A percentile compares a stretch with the other conserved stretches of the same genome.
phyloP scores from a whole-genome alignment of 2,888 invertebrate genomes.

The Uloborus plumipes region DNA sequence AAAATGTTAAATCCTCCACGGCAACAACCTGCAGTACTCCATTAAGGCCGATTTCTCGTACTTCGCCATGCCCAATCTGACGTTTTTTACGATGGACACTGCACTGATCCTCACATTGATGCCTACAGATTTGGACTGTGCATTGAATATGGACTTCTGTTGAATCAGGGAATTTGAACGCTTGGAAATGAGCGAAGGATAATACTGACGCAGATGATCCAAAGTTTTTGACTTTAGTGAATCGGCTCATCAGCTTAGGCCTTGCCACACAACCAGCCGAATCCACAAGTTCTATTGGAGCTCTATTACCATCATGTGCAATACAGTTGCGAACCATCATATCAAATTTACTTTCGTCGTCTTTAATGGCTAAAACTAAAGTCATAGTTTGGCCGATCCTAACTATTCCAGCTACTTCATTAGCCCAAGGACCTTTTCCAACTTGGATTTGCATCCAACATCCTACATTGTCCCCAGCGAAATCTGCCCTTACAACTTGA shows the following conservation, averaged over 20 bases:
- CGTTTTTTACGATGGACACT: conserved; percentile 57
- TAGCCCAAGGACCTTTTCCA: conserved; percentile 83
- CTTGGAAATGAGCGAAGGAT: conserved; percentile 93
- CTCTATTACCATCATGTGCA: conserved; percentile 93
- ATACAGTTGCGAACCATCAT: conserved; percentile 95
- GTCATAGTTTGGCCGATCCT: conserved; percentile 97
- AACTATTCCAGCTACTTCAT: conserved; percentile 92
- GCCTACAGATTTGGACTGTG: conserved; percentile 93
- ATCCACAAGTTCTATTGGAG: conserved; percentile 92
- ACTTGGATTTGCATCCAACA: conserved; percentile 97
- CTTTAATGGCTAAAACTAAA: conserved; percentile 96
- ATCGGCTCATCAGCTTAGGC: conserved; percentile 92
- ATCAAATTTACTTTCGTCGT: conserved; percentile 94
- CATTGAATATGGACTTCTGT: conserved; percentile 97
- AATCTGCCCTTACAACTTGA: conserved; percentile 93
- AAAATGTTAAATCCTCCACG: conserved; percentile 85
- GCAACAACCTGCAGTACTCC: conserved; percentile 79
- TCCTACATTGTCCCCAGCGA: conserved; percentile 93
- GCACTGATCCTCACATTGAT: conserved; percentile 86
- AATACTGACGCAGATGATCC: conserved; percentile 92
- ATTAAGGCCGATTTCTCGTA: conserved; percentile 67
- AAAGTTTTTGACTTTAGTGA: conserved; percentile 95
- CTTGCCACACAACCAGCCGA: conserved; percentile 91
- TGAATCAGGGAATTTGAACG: conserved; percentile 94
- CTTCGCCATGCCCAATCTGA: conserved; percentile 27